phyloP scores from a whole-genome alignment of 2,888 invertebrate genomes.

The Nephrotoma appendiculata region DNA sequence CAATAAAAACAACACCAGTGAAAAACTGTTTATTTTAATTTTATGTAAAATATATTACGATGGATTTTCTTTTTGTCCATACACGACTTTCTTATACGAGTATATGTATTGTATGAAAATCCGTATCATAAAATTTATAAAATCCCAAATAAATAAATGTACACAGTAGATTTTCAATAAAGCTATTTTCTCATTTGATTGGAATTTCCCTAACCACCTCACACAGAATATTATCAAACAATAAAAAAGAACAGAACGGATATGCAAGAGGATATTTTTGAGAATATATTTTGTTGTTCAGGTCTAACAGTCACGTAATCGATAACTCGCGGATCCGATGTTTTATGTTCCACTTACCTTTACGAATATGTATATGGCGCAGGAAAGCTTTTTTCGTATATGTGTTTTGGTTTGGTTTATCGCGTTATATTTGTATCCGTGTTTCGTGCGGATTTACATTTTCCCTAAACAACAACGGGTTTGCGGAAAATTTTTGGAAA shows the following conservation, averaged over 20 bases:
- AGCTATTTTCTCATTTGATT: neutral
- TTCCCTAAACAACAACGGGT: neutral
- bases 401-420: neutral
- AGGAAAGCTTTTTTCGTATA: neutral
- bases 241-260: neutral
- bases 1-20: neutral
- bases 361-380: neutral
- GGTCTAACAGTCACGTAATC: neutral
- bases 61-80: neutral
- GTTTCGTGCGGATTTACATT: neutral
- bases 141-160: neutral
- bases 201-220: neutral
- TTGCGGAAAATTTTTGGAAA: neutral
- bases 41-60: neutral
- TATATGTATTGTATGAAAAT: neutral
- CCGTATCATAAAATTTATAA: neutral
- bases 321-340: neutral
- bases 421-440: too few relatives aligned
- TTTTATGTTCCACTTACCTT: neutral
- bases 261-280: neutral
- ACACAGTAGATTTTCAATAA: neutral
- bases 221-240: neutral
- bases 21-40: neutral
- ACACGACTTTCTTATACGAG: neutral
- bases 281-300: neutral